Conservation (phyloP, 2,113 vertebrate genomes). For the Melanostigma gelatinosum region DNA sequence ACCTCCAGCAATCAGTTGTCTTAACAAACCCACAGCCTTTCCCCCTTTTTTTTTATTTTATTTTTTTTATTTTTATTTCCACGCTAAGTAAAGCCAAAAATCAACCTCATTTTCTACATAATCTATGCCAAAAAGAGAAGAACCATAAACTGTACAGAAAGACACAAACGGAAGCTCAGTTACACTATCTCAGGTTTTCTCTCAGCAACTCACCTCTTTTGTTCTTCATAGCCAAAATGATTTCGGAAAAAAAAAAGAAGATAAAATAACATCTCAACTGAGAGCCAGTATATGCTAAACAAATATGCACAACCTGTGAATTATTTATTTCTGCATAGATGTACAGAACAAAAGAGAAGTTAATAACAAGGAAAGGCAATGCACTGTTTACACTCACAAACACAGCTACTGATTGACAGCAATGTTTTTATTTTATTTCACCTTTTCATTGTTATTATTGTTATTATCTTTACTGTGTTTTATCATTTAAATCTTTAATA, state of each 20-base stretch:
- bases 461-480: conserved; percentile 73
- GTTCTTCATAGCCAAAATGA: conserved; percentile 81
- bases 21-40: conserved; percentile 77
- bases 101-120: conserved; percentile 88
- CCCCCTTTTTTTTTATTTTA: background rate
- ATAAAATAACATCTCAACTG: conserved; percentile 54
- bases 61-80: conserved; percentile 56
- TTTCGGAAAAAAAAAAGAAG: conserved; percentile 61
- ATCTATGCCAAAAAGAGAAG: conserved; percentile 83
- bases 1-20: conserved; percentile 81
- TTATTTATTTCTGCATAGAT: conserved; percentile 86
- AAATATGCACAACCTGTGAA: conserved; percentile 83
- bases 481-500: conserved; percentile 74
- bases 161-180: conserved; percentile 73
- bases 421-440: conserved; percentile 66
- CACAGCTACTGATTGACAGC: conserved; percentile 81
- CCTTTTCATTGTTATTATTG: conserved; percentile 76
- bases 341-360: conserved; percentile 81
- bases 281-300: conserved; percentile 83
- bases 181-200: conserved; percentile 87
- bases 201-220: conserved; percentile 73
- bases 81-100: conserved; percentile 88
- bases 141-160: conserved; percentile 58
- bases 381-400: conserved; percentile 82
- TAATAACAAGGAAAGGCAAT: conserved; percentile 77